Evolutionary conservation across 1,140 invertebrate genomes (phyloP), one percentile per base, ranked within the genome.

Genomic region (Hylaeus volcanicus): DNA sequence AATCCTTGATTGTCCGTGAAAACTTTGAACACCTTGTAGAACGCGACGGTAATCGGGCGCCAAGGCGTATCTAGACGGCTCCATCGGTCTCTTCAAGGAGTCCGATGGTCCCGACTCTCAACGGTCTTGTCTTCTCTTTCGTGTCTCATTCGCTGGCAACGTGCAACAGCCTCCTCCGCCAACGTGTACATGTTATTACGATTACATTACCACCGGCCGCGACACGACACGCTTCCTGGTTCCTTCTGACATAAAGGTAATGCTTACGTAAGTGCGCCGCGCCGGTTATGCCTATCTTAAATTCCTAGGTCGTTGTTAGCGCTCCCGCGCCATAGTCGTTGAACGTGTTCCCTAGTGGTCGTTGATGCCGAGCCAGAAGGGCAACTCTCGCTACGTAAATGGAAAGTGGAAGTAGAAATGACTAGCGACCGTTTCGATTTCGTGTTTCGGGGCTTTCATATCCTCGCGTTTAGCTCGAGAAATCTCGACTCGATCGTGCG

Each of bases 171-270:
- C 71, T 78, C 26, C 26, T 70, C 66, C 75, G 71, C 60, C 37
- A 5, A 53, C 39, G 45, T 55, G 68, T 64, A 78, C 75, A 12
- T 71, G 68, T 78, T 78, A 78, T 78, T 78, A 78, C 75, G 75
- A 78, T 78, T 70, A 70, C 75, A 78, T 78, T 71, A 71, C 66
- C 75, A 8, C 61, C 65, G 37, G 75, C 37, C 58, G 45, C 75
- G 75, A 78, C 58, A 55, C 75, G 75, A 78, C 58, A 70, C 74
- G 64, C 79, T 81, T 81, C 79, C 79, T 81, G 66, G 79, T 81
- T 81, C 73, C 79, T 81, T 53, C 73, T 81, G 65, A 63, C 71
- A 69, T 78, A 70, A 70, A 78, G 75, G 66, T 78, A 64, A 78
- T 64, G 48, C 75, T 78, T 78, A 78, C 68, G 68, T 78, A 78